Base-by-base conservation (phyloP, 2,797 vertebrate species). In the Crenichthys baileyi region DNA sequence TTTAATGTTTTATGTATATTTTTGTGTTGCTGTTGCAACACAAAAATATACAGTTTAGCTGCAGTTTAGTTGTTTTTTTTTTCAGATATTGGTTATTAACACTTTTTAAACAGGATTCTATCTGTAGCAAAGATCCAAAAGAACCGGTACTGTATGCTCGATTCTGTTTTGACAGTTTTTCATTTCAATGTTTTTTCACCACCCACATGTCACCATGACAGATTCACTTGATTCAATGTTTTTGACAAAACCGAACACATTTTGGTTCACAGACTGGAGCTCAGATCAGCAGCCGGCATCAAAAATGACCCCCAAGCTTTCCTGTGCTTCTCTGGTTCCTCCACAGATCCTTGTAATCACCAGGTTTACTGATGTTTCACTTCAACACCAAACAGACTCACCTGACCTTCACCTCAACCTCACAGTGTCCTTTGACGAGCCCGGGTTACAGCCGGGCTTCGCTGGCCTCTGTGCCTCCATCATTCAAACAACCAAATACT, bases 361-460 rank as follows among this genome's bases (percentile, higher is more conserved):
- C 78, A 80, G 82, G 89, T 82, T 22, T 5, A 85, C 84, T 61
- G 29, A 84, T 79, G 82, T 80, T 84, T 84, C 90, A 85, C 78
- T 70, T 51, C 20, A 48, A 70, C 70, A 85, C 6, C 84, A 90
- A 56, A 83, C 83, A 48, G 89, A 90, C 90, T 90, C 87, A 56
- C 50, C 76, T 70, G 87, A 93, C 91, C 91, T 84, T 83, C 79
- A 12, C 79, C 86, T 82, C 60, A 53, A 88, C 87, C 89, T 58
- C 65, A 0, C 77, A 1, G 67, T 0, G 78, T 75, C 87, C 87
- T 78, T 83, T 75, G 83, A 76, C 63, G 7, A 15, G 79, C 82
- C 84, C 72, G 72, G 75, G 81, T 85, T 67, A 73, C 71, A 80
- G 85, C 75, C 12, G 39, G 78, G 75, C 88, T 76, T 84, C 53